Base-by-base conservation (phyloP, 2,113 vertebrate species). In the Poicephalus gulielmi region DNA sequence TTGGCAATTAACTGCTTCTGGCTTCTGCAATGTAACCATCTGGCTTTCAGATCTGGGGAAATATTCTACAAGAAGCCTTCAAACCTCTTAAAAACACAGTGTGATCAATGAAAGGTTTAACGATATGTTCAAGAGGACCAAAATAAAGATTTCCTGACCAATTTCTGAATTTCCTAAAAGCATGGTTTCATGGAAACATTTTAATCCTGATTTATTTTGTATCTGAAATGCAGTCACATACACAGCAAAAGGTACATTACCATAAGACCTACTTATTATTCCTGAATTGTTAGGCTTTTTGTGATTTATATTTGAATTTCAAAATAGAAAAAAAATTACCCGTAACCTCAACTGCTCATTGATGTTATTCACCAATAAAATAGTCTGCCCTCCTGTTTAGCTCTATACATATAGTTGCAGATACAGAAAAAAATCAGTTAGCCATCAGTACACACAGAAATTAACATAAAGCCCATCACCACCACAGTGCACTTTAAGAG, bases 1-100 rank as follows among this genome's bases (percentile, higher is more conserved):
- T 90, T 27, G 53, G 85, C 88, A 97, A 91, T 97, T 94, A 95
- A 70, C 63, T 93, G 83, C 71, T 93, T 88, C 81, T 55, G 85
- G 90, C 35, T 96, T 95, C 87, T 91, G 33, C 94, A 92, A 15
- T 52, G 46, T 46, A 95, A 78, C 75, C 77, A 97, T 86, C 67
- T 95, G 49, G 75, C 64, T 96, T 92, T 92, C 50, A 76, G 91
- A 97, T 94, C 67, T 41, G 46, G 75, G 67, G 57, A 85, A 59
- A 90, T 13, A 71, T 95, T 91, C 60, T 85, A 22, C 57, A 79
- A 66, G 80, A 93, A 94, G 84, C n/a, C 57, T 55, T 31, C n/a
- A 86, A 77, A 86, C 33, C 84, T 80, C 86, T 94, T 63, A 44
- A 55, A 89, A 79, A 53, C 44, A 80, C 7, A 35, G 33, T 25